phyloP scores from a whole-genome alignment of 2,888 invertebrate genomes.

The Cynaeus angustus region DNA sequence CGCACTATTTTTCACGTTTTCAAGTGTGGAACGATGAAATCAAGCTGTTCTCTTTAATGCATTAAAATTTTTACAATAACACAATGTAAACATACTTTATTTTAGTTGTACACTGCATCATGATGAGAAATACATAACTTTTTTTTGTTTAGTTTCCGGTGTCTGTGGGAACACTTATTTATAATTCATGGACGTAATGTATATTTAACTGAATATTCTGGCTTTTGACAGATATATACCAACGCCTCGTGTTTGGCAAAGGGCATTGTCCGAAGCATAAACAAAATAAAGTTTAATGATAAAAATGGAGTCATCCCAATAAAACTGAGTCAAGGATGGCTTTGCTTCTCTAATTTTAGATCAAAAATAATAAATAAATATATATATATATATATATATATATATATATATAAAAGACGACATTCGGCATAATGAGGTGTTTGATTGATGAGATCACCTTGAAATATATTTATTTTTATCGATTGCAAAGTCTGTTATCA shows the following conservation, averaged over 20 bases:
- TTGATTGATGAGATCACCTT: not conserved
- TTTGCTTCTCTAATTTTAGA: conserved; percentile 1
- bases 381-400: not conserved
- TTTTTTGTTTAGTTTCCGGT: conserved; percentile 46
- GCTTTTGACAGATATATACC: conserved; percentile 44
- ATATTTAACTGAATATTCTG: conserved; percentile 45
- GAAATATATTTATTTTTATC: conserved; percentile 4
- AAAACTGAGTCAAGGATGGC: conserved; percentile 18
- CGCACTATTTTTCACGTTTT: not conserved
- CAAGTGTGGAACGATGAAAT: not conserved
- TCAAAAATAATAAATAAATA: not conserved
- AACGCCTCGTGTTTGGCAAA: conserved; percentile 28
- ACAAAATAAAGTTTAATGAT: conserved; percentile 15
- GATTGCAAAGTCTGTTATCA: conserved; percentile 16
- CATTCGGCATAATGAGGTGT: not conserved
- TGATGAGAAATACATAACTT: conserved; percentile 37
- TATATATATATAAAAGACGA: not conserved
- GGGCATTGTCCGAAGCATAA: conserved; percentile 39
- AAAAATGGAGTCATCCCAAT: conserved; percentile 2
- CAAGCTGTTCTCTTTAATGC: conserved; percentile 9
- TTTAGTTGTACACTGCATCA: conserved; percentile 31
- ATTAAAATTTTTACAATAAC: conserved; percentile 37
- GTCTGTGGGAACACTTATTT: conserved; percentile 49
- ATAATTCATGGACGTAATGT: conserved; percentile 44
- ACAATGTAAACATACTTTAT: conserved; percentile 41